These are phyloP conservation scores for Dinocampus coccinellae DNA, from an alignment of 2,888 invertebrate species.

Conservation along the genomic window DNA sequence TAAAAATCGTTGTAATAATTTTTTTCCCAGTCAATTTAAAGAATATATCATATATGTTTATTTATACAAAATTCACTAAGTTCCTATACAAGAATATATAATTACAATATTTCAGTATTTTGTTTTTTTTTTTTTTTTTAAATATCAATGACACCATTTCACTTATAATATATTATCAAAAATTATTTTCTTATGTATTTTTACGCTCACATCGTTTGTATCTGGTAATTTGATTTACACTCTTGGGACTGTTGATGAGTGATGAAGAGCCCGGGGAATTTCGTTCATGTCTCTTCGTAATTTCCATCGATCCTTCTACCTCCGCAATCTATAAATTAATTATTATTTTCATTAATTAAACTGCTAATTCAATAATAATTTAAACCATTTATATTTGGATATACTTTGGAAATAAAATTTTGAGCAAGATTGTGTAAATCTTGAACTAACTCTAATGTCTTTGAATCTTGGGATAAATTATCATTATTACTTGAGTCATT, in stretches of 20 bases:
- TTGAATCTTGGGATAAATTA: slow-evolving; percentile 13
- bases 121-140: no score
- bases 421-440: slow-evolving; percentile 54
- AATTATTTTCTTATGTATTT: neutral
- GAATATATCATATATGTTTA: slow-evolving; percentile 41
- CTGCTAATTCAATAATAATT: neutral
- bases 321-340: slow-evolving; percentile 42
- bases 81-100: no score
- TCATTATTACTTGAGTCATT: neutral
- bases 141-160: neutral
- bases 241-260: neutral
- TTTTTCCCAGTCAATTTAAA: slow-evolving; percentile 45
- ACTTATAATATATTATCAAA: neutral
- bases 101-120: no score
- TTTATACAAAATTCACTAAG: neutral
- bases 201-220: neutral
- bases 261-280: neutral
- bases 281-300: neutral
- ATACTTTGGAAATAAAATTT: slow-evolving; percentile 53
- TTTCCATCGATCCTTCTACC: slow-evolving; percentile 37
- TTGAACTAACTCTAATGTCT: slow-evolving; percentile 44
- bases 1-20: slow-evolving; percentile 37
- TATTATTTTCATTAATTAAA: neutral
- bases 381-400: neutral
- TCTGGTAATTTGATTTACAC: neutral